Evolutionary conservation across 2,797 vertebrate genomes (phyloP).

Genomic region (Sebastes ruberrimus): DNA sequence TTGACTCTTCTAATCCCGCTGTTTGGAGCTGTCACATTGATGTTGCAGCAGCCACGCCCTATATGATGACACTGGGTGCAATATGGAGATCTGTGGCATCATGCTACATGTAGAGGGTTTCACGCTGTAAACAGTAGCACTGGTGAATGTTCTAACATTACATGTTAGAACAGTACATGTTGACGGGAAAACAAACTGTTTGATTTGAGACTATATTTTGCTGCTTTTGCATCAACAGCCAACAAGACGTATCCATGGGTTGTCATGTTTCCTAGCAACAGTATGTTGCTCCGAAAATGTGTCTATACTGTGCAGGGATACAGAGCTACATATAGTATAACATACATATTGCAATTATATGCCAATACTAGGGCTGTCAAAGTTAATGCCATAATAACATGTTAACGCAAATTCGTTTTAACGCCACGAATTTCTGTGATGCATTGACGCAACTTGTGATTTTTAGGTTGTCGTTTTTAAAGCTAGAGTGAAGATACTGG

Average conservation of each 20-base stretch:
- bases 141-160: not conserved
- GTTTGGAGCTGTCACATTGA: conserved; percentile 51
- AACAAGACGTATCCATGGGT: not conserved
- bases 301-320: not conserved
- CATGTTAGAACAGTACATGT: not conserved
- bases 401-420: no score
- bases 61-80: conserved; percentile 65
- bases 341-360: not conserved
- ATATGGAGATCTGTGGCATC: conserved; percentile 32
- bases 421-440: no score
- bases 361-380: not conserved
- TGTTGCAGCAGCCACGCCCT: conserved; percentile 53
- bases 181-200: not conserved
- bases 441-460: no score
- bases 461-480: no score
- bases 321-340: not conserved
- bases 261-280: conserved; percentile 38
- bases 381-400: no score
- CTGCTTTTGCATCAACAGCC: not conserved
- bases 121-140: conserved; percentile 13
- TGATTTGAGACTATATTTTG: not conserved
- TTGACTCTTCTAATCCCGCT: conserved; percentile 48
- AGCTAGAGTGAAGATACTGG: no score
- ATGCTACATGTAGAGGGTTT: conserved; percentile 9
- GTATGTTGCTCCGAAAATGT: not conserved